Evolutionary conservation across 2,888 invertebrate species (phyloP).

Genomic region (Nomada fucata): DNA sequence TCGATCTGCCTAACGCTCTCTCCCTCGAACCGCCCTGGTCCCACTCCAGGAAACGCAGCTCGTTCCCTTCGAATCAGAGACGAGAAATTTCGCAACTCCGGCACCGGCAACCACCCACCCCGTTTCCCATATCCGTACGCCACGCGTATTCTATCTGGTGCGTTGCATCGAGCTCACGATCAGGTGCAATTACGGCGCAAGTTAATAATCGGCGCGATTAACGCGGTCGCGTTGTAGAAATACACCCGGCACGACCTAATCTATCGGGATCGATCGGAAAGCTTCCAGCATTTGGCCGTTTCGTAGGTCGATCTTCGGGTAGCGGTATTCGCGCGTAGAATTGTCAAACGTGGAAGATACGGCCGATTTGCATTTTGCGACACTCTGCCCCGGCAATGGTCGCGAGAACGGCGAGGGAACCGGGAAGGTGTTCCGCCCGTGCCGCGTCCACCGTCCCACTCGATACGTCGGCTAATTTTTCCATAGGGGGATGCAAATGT

Average conservation of each 20-base stretch:
- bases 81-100: conserved; percentile 8
- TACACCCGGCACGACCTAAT: conserved; percentile 33
- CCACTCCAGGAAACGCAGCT: too few species aligned
- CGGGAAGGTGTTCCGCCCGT: too few species aligned
- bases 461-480: conserved; percentile 29
- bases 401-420: conserved; percentile 49
- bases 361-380: conserved; percentile 46
- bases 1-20: too few species aligned
- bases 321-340: background rate
- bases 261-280: conserved; percentile 32
- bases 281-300: background rate
- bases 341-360: background rate
- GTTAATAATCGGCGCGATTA: conserved; percentile 81
- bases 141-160: conserved; percentile 57
- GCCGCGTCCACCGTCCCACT: background rate
- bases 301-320: background rate
- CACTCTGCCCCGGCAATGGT: conserved; percentile 72
- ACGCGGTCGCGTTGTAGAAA: conserved; percentile 55
- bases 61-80: conserved; percentile 4
- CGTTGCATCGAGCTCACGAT: conserved; percentile 78
- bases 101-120: conserved; percentile 30
- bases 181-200: conserved; percentile 82
- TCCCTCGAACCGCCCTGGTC: too few species aligned
- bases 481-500: too few species aligned
- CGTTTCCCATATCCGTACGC: conserved; percentile 34